Percentiles rank a stretch among this genome's conserved stretches.
These are phyloP conservation scores for Scotopteryx bipunctaria DNA, from an alignment of 2,888 invertebrate species.

Conservation along the genomic window DNA sequence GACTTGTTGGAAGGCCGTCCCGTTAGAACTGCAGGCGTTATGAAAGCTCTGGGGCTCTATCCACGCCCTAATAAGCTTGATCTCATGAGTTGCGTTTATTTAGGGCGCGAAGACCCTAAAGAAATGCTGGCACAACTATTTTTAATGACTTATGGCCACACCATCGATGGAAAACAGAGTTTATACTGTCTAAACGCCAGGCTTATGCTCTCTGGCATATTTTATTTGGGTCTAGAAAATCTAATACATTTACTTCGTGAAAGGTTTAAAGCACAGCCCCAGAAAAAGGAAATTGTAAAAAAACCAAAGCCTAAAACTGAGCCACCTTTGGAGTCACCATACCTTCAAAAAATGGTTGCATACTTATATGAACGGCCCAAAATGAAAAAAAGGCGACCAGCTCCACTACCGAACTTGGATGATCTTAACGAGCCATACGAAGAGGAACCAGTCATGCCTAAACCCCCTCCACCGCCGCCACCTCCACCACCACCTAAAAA, in stretches of 20 bases:
- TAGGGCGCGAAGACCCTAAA: conserved; percentile 63
- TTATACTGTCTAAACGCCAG: conserved; percentile 62
- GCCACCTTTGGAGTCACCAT: conserved; percentile 57
- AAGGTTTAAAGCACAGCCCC: conserved; percentile 55
- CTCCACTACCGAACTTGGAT: conserved; percentile 65
- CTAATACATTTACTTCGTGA: conserved; percentile 54
- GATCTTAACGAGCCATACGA: conserved; percentile 64
- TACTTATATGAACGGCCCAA: conserved; percentile 51
- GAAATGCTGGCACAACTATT: conserved; percentile 70
- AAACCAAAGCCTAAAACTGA: conserved; percentile 51
- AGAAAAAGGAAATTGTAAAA: conserved; percentile 29
- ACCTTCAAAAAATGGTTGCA: conserved; percentile 62
- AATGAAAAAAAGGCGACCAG: conserved; percentile 46
- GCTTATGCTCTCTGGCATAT: conserved; percentile 64
- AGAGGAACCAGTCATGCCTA: conserved; percentile 54
- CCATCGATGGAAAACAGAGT: conserved; percentile 56
- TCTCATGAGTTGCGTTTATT: conserved; percentile 61
- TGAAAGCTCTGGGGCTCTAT: conserved; percentile 58
- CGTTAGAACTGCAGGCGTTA: conserved; percentile 47
- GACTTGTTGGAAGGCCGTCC: conserved; percentile 69
- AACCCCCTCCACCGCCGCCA: conserved; percentile 58
- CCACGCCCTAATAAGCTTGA: conserved; percentile 57
- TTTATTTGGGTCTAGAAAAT: conserved; percentile 64
- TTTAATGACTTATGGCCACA: conserved; percentile 53
- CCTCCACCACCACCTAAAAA: conserved; percentile 71